These are phyloP conservation scores for Phoenoteleia sp. DNA, from an alignment of 2,888 invertebrate genomes.

Conservation along the genomic window DNA sequence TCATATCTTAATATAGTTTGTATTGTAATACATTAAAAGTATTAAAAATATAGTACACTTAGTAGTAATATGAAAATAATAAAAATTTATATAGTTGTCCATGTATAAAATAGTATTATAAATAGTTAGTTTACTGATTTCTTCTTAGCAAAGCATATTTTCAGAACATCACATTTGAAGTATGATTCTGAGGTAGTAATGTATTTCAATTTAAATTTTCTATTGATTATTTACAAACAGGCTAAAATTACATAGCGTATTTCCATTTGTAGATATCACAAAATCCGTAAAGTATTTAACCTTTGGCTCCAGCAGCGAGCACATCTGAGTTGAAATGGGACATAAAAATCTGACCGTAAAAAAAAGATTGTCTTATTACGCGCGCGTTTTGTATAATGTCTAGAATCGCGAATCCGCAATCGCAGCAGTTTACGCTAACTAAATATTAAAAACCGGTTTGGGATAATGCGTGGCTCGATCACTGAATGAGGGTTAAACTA, in stretches of 20 bases:
- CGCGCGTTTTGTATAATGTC: conserved; percentile 70
- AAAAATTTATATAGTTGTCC: too few relatives aligned
- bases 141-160: too few relatives aligned
- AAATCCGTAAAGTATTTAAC: conserved; percentile 57
- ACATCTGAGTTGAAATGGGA: conserved; percentile 54
- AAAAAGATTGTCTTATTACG: conserved; percentile 56
- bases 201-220: conserved; percentile 16
- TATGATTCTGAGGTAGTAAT: too few relatives aligned
- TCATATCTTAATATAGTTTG: too few relatives aligned
- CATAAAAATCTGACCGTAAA: conserved; percentile 57
- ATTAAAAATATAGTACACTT: too few relatives aligned
- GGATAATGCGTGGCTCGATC: conserved; percentile 71
- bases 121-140: too few relatives aligned
- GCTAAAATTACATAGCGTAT: conserved; percentile 29
- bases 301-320: conserved; percentile 28
- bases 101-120: too few relatives aligned
- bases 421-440: conserved; percentile 72
- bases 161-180: too few relatives aligned
- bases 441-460: conserved; percentile 74
- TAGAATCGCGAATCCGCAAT: conserved; percentile 73
- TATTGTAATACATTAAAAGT: too few relatives aligned
- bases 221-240: too few relatives aligned
- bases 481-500: conserved; percentile 73
- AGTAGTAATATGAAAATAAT: too few relatives aligned
- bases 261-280: conserved; percentile 43